These are phyloP conservation scores for Melieria omissa DNA, from an alignment of 2,888 invertebrate species.

Conservation along the genomic window DNA sequence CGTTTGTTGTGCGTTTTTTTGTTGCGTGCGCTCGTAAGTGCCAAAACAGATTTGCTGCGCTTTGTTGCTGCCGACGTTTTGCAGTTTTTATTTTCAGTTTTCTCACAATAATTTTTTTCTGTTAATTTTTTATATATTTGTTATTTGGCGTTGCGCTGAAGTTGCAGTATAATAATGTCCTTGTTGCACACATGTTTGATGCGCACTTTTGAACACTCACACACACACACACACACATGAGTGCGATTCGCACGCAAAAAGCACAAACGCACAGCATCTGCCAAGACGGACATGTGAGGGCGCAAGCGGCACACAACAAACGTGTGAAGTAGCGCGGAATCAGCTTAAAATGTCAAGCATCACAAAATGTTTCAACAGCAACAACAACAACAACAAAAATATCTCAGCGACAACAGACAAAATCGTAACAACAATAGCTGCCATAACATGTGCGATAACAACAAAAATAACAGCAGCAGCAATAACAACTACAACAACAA, in stretches of 20 bases:
- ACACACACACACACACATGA: slow-evolving; percentile 4
- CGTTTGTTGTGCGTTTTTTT: slow-evolving; percentile 21
- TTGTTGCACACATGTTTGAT: not conserved
- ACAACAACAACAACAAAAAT: not conserved
- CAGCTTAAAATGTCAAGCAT: slow-evolving; percentile 48
- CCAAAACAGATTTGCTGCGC: not conserved
- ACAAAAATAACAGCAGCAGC: slow-evolving; percentile 25
- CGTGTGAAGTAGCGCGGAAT: slow-evolving; percentile 32
- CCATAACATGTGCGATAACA: not conserved
- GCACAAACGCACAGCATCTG: too few relatives aligned
- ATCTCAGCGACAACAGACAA: not conserved
- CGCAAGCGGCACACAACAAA: slow-evolving; percentile 8
- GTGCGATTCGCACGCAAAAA: not conserved
- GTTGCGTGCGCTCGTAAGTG: not conserved
- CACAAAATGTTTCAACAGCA: slow-evolving; percentile 28
- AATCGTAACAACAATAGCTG: slow-evolving; percentile 5
- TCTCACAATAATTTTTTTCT: not conserved
- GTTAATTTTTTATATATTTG: not conserved
- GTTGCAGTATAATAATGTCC: slow-evolving; percentile 6
- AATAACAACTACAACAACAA: not conserved
- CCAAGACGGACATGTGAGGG: too few relatives aligned
- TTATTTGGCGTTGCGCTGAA: not conserved
- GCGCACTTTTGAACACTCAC: slow-evolving; percentile 2
- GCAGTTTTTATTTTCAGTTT: not conserved
- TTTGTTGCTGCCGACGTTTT: not conserved